Conservation (phyloP, 2,113 vertebrate species). For the Calyptommatus sinebrachiatus region DNA sequence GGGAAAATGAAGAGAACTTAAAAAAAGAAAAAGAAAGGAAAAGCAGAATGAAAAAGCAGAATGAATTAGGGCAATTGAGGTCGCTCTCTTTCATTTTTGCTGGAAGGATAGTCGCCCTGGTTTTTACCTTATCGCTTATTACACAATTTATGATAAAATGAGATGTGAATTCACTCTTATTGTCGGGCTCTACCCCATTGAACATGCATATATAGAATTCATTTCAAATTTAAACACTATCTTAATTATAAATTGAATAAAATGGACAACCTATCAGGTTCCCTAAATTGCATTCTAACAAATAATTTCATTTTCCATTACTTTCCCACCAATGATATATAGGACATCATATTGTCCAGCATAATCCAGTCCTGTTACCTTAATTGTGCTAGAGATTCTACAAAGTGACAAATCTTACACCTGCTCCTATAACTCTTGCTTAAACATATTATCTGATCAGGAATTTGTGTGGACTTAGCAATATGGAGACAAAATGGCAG, state of each 20-base stretch:
- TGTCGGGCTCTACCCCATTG: slow-evolving; percentile 81
- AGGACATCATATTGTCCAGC: slow-evolving; percentile 65
- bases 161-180: slow-evolving; percentile 84
- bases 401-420: slow-evolving; percentile 39
- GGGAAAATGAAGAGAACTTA: slow-evolving; percentile 80
- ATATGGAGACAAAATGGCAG: slow-evolving; percentile 7
- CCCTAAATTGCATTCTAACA: slow-evolving; percentile 80
- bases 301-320: slow-evolving; percentile 83
- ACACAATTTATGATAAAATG: slow-evolving; percentile 92
- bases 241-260: slow-evolving; percentile 83
- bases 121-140: slow-evolving; percentile 97
- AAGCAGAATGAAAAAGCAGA: slow-evolving; percentile 69
- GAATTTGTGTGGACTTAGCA: slow-evolving; percentile 25
- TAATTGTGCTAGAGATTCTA: slow-evolving; percentile 71
- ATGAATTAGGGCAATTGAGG: slow-evolving; percentile 91
- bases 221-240: slow-evolving; percentile 84
- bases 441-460: not conserved
- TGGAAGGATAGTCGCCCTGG: slow-evolving; percentile 84
- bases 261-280: slow-evolving; percentile 77
- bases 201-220: slow-evolving; percentile 80
- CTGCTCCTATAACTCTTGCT: slow-evolving; percentile 38
- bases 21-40: slow-evolving; percentile 62
- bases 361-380: slow-evolving; percentile 64
- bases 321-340: slow-evolving; percentile 71
- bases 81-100: slow-evolving; percentile 87